Evolutionary conservation across 2,888 invertebrate species (phyloP).

Genomic region (Galeruca laticollis): DNA sequence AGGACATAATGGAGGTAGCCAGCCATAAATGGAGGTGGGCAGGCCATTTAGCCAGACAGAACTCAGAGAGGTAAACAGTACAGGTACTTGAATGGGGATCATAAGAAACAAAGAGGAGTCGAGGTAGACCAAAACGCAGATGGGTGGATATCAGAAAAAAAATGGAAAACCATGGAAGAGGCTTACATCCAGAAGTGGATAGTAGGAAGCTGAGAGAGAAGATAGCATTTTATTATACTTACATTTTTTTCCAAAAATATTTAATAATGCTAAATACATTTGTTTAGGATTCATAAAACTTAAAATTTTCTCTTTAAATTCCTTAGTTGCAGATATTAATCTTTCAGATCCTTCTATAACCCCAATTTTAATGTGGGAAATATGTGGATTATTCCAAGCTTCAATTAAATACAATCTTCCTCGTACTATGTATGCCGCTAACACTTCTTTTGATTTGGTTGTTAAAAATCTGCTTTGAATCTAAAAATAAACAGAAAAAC

Average conservation of each 20-base stretch:
- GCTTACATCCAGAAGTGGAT: too few species aligned
- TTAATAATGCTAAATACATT: conserved; percentile 54
- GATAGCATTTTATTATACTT: conserved; percentile 42
- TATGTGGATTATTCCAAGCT: conserved; percentile 55
- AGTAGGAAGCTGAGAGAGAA: too few species aligned
- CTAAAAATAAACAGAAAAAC: conserved; percentile 47
- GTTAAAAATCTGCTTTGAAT: conserved; percentile 59
- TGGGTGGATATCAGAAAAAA: too few species aligned
- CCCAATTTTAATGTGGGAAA: conserved; percentile 52
- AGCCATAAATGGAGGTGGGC: too few species aligned
- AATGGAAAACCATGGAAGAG: too few species aligned
- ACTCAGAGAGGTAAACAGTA: too few species aligned
- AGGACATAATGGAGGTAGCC: too few species aligned
- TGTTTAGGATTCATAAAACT: conserved; percentile 54
- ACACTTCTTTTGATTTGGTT: conserved; percentile 57
- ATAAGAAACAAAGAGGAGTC: too few species aligned
- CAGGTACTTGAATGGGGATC: too few species aligned
- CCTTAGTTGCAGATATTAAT: conserved; percentile 50
- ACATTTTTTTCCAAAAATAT: conserved; percentile 58
- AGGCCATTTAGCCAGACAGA: too few species aligned
- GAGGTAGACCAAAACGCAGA: too few species aligned
- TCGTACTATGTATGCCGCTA: conserved; percentile 54
- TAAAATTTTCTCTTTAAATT: conserved; percentile 50
- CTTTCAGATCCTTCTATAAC: conserved; percentile 52
- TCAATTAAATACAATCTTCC: conserved; percentile 53